Evolutionary conservation across 2,797 vertebrate genomes (phyloP).

Genomic region (Distichodus sexfasciatus): DNA sequence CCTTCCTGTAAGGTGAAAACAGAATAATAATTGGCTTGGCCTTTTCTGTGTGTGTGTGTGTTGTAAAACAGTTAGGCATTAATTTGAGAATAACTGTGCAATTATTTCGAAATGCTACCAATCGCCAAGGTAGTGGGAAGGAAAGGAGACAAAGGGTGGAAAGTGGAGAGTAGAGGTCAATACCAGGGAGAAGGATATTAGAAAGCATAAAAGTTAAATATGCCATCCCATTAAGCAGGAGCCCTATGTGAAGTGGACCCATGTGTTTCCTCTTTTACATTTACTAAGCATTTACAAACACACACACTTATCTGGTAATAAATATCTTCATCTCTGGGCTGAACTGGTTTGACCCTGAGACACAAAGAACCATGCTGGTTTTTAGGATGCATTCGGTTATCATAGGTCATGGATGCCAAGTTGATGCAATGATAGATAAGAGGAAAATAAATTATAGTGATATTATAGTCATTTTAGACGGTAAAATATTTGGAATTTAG

Average conservation of each 20-base stretch:
- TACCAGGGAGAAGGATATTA: conserved; percentile 43
- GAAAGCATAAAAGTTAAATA: conserved; percentile 39
- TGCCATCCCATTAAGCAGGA: conserved; percentile 33
- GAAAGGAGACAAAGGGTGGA: conserved; percentile 65
- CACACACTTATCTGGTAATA: conserved; percentile 31
- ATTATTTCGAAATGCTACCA: conserved; percentile 85
- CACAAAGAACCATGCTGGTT: neutral
- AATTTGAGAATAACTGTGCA: conserved; percentile 85
- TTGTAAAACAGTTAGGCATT: conserved; percentile 88
- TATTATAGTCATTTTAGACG: too few relatives aligned
- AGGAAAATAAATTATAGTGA: too few relatives aligned
- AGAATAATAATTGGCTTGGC: conserved; percentile 87
- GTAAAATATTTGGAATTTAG: too few relatives aligned
- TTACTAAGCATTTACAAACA: conserved; percentile 31
- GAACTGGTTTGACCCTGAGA: neutral
- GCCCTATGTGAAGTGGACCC: conserved; percentile 32
- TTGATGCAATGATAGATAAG: too few relatives aligned
- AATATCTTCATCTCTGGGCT: neutral
- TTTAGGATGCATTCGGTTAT: too few relatives aligned
- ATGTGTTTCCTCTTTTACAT: conserved; percentile 19
- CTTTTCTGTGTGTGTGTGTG: conserved; percentile 84
- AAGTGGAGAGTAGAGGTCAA: conserved; percentile 66
- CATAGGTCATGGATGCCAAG: too few relatives aligned
- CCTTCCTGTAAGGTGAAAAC: conserved; percentile 85
- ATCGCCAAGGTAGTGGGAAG: conserved; percentile 69